phyloP scores from a whole-genome alignment of 2,888 invertebrate species.

The Catocala nupta region DNA sequence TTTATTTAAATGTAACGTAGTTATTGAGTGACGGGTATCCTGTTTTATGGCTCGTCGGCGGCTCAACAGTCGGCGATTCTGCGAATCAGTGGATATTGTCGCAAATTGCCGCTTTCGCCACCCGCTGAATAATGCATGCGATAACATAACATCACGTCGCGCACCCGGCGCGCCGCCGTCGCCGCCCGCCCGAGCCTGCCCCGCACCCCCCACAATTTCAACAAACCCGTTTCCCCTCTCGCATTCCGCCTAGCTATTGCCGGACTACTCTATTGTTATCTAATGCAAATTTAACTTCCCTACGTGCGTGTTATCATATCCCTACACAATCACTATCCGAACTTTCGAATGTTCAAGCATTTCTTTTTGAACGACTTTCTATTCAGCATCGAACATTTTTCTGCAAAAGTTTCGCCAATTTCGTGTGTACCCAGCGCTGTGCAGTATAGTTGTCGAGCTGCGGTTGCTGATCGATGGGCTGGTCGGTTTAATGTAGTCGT shows the following conservation, averaged over 20 bases:
- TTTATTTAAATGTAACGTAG: constrained; percentile 80
- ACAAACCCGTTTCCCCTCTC: constrained; percentile 62
- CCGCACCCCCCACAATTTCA: constrained; percentile 54
- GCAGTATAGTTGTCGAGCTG: constrained; percentile 1
- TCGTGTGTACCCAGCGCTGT: constrained; percentile 18
- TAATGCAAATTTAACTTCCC: constrained; percentile 66
- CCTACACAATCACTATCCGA: constrained; percentile 53
- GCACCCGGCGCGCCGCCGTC: constrained; percentile 60
- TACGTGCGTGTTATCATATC: constrained; percentile 64
- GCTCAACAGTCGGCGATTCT: constrained; percentile 80
- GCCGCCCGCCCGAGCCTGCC: constrained; percentile 51
- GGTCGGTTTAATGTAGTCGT: constrained; percentile 39
- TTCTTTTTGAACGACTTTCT: constrained; percentile 48
- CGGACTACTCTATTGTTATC: constrained; percentile 62
- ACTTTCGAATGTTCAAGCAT: constrained; percentile 57
- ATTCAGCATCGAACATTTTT: constrained; percentile 35
- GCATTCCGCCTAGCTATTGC: constrained; percentile 63
- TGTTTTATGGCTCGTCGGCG: constrained; percentile 83
- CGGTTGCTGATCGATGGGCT: constrained; percentile 11
- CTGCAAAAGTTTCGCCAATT: constrained; percentile 28
- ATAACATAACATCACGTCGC: constrained; percentile 85
- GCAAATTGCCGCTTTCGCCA: constrained; percentile 87
- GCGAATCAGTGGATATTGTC: constrained; percentile 86
- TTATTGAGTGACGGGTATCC: constrained; percentile 83
- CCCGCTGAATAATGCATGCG: constrained; percentile 86